Evolutionary conservation across 1,140 invertebrate species (phyloP).

Genomic region (Hestina assimilis): DNA sequence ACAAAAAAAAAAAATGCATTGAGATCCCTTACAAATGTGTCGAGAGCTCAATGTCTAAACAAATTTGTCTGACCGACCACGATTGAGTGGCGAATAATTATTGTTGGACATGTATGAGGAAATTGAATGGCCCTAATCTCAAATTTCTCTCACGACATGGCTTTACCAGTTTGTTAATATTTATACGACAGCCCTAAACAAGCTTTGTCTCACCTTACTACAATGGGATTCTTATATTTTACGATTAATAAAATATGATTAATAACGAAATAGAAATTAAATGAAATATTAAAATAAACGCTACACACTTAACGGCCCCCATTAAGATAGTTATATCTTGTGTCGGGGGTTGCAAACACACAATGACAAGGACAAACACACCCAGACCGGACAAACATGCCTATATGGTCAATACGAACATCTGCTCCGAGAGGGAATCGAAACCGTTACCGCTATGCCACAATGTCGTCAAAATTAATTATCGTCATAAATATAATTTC

Average conservation of each 20-base stretch:
- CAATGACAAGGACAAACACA: no score
- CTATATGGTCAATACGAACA: no score
- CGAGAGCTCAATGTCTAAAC: neutral
- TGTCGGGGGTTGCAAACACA: no score
- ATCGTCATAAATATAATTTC: no score
- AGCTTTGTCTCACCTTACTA: conserved; percentile 1
- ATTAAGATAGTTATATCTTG: no score
- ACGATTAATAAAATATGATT: neutral
- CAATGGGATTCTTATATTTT: conserved; percentile 1
- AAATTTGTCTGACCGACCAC: conserved; percentile 12
- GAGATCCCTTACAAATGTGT: no score
- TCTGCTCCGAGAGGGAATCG: no score
- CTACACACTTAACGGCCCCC: no score
- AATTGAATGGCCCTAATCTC: conserved; percentile 12
- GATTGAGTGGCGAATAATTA: conserved; percentile 8
- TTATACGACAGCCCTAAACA: conserved; percentile 1
- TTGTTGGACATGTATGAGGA: conserved; percentile 4
- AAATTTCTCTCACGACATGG: conserved; percentile 2
- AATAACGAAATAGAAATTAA: neutral
- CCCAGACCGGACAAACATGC: no score
- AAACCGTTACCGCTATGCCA: no score
- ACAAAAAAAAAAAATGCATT: conserved; percentile 14
- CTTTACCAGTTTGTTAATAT: conserved; percentile 4
- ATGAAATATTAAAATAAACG: no score
- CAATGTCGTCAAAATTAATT: no score